phyloP scores from a whole-genome alignment of 2,797 vertebrate species.

The Gallinago nigripennis region DNA sequence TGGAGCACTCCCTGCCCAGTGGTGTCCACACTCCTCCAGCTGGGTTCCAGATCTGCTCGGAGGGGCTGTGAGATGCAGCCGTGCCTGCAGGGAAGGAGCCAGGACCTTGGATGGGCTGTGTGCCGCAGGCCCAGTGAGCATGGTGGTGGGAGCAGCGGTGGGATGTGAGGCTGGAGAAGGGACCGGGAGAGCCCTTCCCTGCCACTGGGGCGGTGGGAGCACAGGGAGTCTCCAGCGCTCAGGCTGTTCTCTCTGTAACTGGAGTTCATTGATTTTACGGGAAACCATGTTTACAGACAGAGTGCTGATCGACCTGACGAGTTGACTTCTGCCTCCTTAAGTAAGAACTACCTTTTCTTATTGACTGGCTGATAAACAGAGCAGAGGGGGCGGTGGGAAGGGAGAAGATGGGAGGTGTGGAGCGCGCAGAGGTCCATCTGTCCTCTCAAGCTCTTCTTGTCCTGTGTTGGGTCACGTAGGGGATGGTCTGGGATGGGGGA shows the following conservation, averaged over 20 bases:
- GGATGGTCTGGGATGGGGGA: background rate
- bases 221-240: constrained; percentile 25
- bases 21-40: fast-evolving
- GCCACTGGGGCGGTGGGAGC: background rate
- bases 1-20: fast-evolving
- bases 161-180: background rate
- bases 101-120: background rate
- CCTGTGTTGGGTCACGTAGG: fast-evolving
- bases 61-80: fast-evolving
- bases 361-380: constrained; percentile 85
- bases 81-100: background rate
- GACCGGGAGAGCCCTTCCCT: background rate
- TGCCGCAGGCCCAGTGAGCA: background rate
- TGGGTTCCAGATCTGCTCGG: fast-evolving
- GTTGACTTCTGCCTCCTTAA: constrained; percentile 98
- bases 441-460: background rate
- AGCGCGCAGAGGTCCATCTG: background rate
- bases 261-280: constrained; percentile 99
- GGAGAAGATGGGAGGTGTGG: background rate
- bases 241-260: constrained; percentile 83
- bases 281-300: constrained; percentile 99
- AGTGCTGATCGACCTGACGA: constrained; percentile 97
- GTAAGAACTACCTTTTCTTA: constrained; percentile 88
- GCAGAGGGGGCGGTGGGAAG: constrained; percentile 35
- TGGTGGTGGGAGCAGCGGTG: background rate